Evolutionary conservation across 37 sponge, comb jelly and placozoan genomes (phyloP), one percentile per base, ranked within the genome.

Genomic region (Axinella damicornis): DNA sequence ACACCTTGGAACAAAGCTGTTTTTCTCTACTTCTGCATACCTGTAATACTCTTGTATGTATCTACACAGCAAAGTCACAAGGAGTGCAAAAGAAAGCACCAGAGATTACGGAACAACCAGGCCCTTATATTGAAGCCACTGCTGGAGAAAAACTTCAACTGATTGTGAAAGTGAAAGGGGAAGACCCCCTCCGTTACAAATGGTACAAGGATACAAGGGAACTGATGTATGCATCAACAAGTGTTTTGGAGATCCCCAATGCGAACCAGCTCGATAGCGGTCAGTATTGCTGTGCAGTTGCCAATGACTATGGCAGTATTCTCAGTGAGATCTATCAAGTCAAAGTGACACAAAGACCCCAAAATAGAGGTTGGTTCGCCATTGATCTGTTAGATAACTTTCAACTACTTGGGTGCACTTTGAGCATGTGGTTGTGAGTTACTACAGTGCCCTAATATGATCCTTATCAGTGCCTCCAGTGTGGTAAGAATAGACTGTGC

Each of bases 281-380:
- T 0, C 53, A 77, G 27, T 89, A 89, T 65, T 76, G 59, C 30
- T 89, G 89, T 65, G 33, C 78, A 24, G 46, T 89, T 21, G 31
- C 72, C 37, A 89, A 89, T 58, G 24, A 61, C 57, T 38, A 32
- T 67, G 89, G 89, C 33, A 89, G 83, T 37, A 36, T 74, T 6
- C 69, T 89, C 36, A 83, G 78, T 59, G 62, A 57, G 0, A 37
- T 27, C 0, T 53, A 19, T 53, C 34, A 31, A 21, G 57, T 75
- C 19, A 31, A 53, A 28, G 77, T 76, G 1, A 6, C 33, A 18
- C 58, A 25, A 41, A 76, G 54, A 76, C 28, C 46, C 46, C 4
- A 4, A 46, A 9, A 46, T 46, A 46, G 46, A 46, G 46, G 46
- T 46, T 46, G 9, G 46, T 46, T 46, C 46, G 9, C 46, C 9